Evolutionary conservation across 2,797 vertebrate species (phyloP), one percentile per base, ranked within the genome.

Genomic region (Trematomus bernacchii): DNA sequence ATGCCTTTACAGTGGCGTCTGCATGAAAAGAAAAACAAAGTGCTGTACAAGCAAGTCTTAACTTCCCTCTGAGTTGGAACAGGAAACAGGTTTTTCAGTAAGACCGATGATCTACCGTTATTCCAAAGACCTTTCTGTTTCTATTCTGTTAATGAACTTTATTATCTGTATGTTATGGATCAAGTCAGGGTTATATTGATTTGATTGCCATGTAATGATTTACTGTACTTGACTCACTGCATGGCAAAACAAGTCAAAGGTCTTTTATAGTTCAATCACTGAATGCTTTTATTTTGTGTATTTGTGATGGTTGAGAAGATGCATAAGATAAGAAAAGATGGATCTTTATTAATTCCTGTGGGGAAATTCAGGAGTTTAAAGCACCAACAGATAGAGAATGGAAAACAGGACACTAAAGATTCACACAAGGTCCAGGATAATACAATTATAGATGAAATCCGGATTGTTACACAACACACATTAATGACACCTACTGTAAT

Each of bases 41-140:
- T 79, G 75, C 59, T 70, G 27, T 6, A 27, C 1, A 60, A 76
- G 47, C 75, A 73, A 64, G 23, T 57, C 23, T 42, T 33, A 15
- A 57, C 76, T 86, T 86, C 80, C 77, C n/a, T 53, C 53, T 66
- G 9, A 9, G 33, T 37, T 37, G 33, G 33, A 37, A 37, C 33
- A 37, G 33, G 33, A 37, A 37, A 4, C 4, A 27, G 4, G 27
- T 5, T 1, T 27, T 4, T 27, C 27, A 27, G 27, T 27, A 46
- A 46, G 19, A 55, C 12, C 42, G 21, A 65, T 55, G 23, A 66
- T 23, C 47, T n/a, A 23, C 0, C 8, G n/a, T 52, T 23, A 37
- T 16, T 51, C 3, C 18, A n/a, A 54, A 57, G 3, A 52, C 23
- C 60, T 47, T 27, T 59, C 14, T n/a, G 27, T 66, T 59, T 65